Base-by-base conservation (phyloP, 2,113 vertebrate genomes). In the Psittacula cyanocephala region DNA sequence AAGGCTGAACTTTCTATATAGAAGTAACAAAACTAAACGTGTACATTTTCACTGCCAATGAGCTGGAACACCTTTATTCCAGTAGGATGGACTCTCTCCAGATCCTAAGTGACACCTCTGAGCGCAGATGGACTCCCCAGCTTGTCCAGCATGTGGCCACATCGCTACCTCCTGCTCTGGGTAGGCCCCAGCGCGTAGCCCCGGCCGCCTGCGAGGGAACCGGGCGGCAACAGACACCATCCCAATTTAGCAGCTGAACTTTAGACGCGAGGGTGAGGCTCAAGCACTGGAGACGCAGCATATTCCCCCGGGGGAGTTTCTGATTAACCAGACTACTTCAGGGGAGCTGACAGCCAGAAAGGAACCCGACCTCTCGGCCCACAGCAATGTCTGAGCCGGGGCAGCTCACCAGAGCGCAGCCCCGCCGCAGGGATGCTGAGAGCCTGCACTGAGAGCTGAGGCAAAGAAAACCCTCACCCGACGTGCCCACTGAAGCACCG, bases 391-490 rank as follows among this genome's bases (percentile, higher is more conserved):
- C n/a, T 12, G 13, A 50, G 16, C 27, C 4, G 23, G 22, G 18
- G 20, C 20, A n/a, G 33, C 55, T 19, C 55, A n/a, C 28, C 10
- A 13, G 12, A 24, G 16, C 3, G 9, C 13, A 25, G 27, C 3
- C 17, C 17, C 27, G 7, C 6, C 3, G 22, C 27, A 9, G 22
- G 7, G 6, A 23, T 3, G 10, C 49, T 14, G 6, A 10, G 16
- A 17, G 3, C 2, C 4, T 1, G 0, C 10, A 1, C 13, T 3
- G 4, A 11, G 1, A 3, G 5, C 44, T 4, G 29, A 25, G 6
- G 39, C 13, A 17, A 9, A 6, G 5, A 6, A 13, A 8, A 9
- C 31, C 12, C 19, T 0, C 19, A 8, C 12, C 52, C 31, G 3
- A 4, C 7, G 5, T 2, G 4, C 14, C 13, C 7, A 6, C 7